A percentile compares a stretch with the other conserved stretches of the same genome.
phyloP scores from a whole-genome alignment of 2,888 invertebrate species.

The Meiosimyza platycephala region DNA sequence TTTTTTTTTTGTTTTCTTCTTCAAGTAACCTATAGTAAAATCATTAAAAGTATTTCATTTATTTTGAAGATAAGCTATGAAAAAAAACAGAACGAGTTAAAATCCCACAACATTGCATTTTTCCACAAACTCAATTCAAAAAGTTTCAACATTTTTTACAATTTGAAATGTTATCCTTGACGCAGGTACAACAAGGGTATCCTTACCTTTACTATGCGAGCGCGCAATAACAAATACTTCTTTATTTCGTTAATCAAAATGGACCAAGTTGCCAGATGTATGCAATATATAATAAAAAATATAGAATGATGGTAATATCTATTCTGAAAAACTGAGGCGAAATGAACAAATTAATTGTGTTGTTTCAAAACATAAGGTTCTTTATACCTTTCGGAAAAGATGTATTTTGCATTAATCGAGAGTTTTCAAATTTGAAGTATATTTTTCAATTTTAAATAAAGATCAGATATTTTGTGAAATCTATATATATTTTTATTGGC shows the following conservation, averaged over 20 bases:
- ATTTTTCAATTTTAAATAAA: too few species aligned
- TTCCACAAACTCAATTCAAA: slow-evolving; percentile 27
- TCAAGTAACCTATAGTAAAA: background rate
- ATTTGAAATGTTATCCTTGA: slow-evolving; percentile 16
- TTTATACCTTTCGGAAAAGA: too few species aligned
- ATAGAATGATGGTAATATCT: too few species aligned
- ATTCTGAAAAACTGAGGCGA: too few species aligned
- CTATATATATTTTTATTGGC: too few species aligned
- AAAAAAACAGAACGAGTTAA: background rate
- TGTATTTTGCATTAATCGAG: too few species aligned
- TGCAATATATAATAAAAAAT: too few species aligned
- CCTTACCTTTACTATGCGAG: background rate
- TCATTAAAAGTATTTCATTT: slow-evolving; percentile 29
- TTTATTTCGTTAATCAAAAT: background rate
- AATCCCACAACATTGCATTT: slow-evolving; percentile 10
- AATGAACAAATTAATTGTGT: too few species aligned
- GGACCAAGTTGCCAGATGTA: too few species aligned
- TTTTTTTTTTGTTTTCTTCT: background rate
- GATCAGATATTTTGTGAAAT: too few species aligned
- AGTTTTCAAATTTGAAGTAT: too few species aligned
- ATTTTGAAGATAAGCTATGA: background rate
- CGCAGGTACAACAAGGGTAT: background rate
- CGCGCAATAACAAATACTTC: slow-evolving; percentile 6
- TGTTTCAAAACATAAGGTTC: too few species aligned
- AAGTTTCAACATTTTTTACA: slow-evolving; percentile 22